Base-by-base conservation (phyloP, 2,888 invertebrate species). In the Himalopsyche tibetana region DNA sequence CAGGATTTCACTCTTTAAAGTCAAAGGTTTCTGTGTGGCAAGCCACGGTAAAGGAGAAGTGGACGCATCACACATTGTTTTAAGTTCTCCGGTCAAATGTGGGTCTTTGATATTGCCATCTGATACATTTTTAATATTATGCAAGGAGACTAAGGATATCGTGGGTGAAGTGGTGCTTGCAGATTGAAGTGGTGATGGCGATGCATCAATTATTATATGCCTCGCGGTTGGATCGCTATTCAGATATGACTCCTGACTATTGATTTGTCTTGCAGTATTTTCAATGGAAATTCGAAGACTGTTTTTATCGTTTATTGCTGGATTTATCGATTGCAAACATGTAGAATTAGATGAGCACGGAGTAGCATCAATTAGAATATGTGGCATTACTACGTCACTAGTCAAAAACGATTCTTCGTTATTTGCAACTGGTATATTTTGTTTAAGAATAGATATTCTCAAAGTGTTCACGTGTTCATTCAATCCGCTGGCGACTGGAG, bases 311-410 rank as follows among this genome's bases (percentile, higher is more conserved):
- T 36, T 38, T 0, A 38, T 36, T 11, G 74, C 36, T 28, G 38
- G 36, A 12, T 38, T 36, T 15, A 12, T 36, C 15, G 74, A 36
- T 12, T 28, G 36, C 5, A 36, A 74, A 38, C 36, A 36, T 38
- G 19, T 74, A 36, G 36, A 74, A 36, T 36, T 36, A 12, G 74
- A 74, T 12, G 74, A 38, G 38, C 36, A 74, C 19, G 74, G 36
- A 74, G 74, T 74, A 36, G 74, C 74, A 74, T 74, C 74, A 36
- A 74, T 74, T 38, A 74, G 74, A 36, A 74, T 74, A 74, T 74
- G 74, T 15, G 74, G 74, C 74, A 74, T 74, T 4, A 15, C 28
- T 38, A 38, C 2, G 8, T 36, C 74, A 38, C 36, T 9, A 38
- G 12, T 36, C 36, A 74, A 12, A 74, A 74, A 74, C 12, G 74